Conservation (phyloP, 2,888 invertebrate species). For the Agrotis ipsilon region DNA sequence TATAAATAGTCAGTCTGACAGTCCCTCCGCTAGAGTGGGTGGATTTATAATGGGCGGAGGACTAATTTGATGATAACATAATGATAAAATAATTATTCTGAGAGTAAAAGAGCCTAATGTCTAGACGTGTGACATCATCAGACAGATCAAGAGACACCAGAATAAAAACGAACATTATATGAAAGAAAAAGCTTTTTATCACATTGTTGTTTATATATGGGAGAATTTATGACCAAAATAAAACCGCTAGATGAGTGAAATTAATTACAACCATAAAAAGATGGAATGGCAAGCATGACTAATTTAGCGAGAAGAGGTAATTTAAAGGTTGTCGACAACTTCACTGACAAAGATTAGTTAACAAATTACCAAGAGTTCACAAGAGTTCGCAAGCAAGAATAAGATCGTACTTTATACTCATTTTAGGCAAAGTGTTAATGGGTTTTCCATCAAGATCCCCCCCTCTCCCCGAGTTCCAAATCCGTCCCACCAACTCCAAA, state of each 20-base stretch:
- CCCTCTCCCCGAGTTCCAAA: no score
- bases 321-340: background rate
- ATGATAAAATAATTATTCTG: no score
- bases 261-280: constrained; percentile 21
- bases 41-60: no score
- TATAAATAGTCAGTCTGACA: no score
- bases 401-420: no score
- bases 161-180: constrained; percentile 1
- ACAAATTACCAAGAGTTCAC: background rate
- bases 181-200: constrained; percentile 12
- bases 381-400: background rate
- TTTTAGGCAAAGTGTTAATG: no score
- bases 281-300: background rate
- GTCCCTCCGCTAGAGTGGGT: no score
- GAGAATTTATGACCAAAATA: constrained; percentile 30
- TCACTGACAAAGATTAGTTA: background rate
- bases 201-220: background rate
- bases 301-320: constrained; percentile 4
- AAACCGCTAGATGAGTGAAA: constrained; percentile 6
- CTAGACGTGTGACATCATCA: background rate
- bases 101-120: background rate
- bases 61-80: no score
- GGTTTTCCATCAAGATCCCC: no score
- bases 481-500: no score
- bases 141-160: background rate